Conservation (phyloP, 2,113 vertebrate species). For the Dasypus novemcinctus region DNA sequence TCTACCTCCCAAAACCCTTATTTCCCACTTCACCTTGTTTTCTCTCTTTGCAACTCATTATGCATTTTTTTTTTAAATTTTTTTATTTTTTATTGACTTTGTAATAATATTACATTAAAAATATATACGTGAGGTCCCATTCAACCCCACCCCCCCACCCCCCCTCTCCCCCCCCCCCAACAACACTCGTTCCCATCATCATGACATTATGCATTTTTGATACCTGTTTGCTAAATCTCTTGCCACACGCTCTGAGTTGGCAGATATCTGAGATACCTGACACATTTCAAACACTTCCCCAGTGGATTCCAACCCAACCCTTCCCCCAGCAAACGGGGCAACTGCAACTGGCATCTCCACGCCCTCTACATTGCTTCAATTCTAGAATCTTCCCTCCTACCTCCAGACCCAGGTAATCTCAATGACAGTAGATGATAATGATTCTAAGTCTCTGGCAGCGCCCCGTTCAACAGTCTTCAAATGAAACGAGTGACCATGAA, state of each 20-base stretch:
- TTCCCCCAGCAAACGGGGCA: background rate
- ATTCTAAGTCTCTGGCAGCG: background rate
- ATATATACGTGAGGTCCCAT: too few relatives aligned
- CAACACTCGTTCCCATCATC: too few relatives aligned
- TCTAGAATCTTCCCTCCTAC: background rate
- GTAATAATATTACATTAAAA: too few relatives aligned
- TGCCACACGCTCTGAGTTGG: background rate
- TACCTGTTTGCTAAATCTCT: background rate
- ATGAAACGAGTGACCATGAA: background rate
- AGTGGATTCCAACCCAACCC: background rate
- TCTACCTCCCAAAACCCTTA: background rate
- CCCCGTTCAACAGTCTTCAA: background rate
- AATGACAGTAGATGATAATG: background rate
- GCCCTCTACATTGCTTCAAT: background rate
- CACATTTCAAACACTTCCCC: background rate
- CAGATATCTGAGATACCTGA: too few relatives aligned
- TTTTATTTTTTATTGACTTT: too few relatives aligned
- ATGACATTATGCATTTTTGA: background rate
- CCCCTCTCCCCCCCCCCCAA: too few relatives aligned
- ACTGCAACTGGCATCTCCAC: background rate
- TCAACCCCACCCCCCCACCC: too few relatives aligned
- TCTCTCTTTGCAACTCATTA: background rate
- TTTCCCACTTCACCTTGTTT: background rate
- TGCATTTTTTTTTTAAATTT: too few relatives aligned
- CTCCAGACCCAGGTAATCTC: background rate